Evolutionary conservation across 2,113 vertebrate species (phyloP).

Genomic region (Megaceryle maxima): DNA sequence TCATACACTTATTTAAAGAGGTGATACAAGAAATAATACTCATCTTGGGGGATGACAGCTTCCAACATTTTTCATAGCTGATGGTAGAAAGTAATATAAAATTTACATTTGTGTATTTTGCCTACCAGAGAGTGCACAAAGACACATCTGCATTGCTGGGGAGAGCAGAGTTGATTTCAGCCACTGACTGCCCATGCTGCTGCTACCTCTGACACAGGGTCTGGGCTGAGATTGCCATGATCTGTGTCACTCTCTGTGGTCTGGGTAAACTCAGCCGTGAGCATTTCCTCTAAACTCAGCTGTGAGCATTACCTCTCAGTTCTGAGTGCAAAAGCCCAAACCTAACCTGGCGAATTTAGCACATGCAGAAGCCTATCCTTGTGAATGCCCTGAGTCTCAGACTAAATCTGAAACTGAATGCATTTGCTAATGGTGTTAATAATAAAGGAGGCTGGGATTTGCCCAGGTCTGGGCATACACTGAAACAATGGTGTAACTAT

Average conservation of each 20-base stretch:
- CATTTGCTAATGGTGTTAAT: neutral
- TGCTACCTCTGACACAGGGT: neutral
- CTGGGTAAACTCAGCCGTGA: neutral
- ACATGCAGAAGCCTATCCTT: neutral
- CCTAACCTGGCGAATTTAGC: neutral
- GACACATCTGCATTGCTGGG: neutral
- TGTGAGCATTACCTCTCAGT: neutral
- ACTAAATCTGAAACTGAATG: neutral
- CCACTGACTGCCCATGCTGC: fast-evolving
- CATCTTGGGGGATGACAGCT: neutral
- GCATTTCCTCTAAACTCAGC: neutral
- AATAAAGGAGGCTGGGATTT: neutral
- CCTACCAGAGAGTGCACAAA: neutral
- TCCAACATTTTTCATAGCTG: neutral
- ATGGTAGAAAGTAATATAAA: neutral
- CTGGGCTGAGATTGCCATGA: neutral
- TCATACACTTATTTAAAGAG: neutral
- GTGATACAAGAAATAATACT: neutral
- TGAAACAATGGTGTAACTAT: neutral
- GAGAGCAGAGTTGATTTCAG: neutral
- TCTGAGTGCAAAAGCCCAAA: neutral
- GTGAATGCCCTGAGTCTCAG: neutral
- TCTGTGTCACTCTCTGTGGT: neutral
- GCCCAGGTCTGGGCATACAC: neutral
- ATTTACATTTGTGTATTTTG: neutral